Conservation (phyloP, 2,113 vertebrate species). For the Seriola dumerili region DNA sequence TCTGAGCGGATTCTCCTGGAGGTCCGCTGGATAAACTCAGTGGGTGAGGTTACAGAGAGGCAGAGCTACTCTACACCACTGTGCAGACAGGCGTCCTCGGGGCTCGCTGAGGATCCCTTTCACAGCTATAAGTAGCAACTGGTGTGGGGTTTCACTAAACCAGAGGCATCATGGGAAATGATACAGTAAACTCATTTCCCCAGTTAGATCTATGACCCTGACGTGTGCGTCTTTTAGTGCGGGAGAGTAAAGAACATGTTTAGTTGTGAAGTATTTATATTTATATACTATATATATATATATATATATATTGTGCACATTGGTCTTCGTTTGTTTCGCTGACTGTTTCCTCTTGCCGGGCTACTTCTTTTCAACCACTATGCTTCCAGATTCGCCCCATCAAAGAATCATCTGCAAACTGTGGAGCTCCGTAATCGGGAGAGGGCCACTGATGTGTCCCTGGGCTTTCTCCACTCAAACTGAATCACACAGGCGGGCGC, state of each 20-base stretch:
- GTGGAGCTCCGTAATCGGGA: slow-evolving; percentile 62
- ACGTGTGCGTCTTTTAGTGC: background rate
- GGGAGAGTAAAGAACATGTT: slow-evolving; percentile 18
- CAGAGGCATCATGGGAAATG: slow-evolving; percentile 73
- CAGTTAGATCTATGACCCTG: slow-evolving; percentile 14
- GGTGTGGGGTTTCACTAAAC: slow-evolving; percentile 81
- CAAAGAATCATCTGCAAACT: slow-evolving; percentile 75
- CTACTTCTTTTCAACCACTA: slow-evolving; percentile 49
- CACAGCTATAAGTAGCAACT: slow-evolving; percentile 85
- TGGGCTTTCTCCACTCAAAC: slow-evolving; percentile 73
- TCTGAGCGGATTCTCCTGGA: slow-evolving; percentile 30
- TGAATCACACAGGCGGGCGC: slow-evolving; percentile 77
- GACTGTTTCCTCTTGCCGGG: slow-evolving; percentile 34
- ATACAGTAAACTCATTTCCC: slow-evolving; percentile 64
- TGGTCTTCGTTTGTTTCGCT: slow-evolving; percentile 36
- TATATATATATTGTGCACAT: background rate
- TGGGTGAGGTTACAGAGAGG: slow-evolving; percentile 72
- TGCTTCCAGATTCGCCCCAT: slow-evolving; percentile 73
- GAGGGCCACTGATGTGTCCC: slow-evolving; percentile 73
- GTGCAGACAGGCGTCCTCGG: slow-evolving; percentile 65
- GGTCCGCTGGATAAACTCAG: slow-evolving; percentile 49
- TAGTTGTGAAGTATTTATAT: background rate
- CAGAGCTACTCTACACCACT: slow-evolving; percentile 78
- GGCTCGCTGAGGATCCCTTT: slow-evolving; percentile 76
- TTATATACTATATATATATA: too few relatives aligned